phyloP scores from a whole-genome alignment of 2,888 invertebrate genomes.

The Chironomus riparius region DNA sequence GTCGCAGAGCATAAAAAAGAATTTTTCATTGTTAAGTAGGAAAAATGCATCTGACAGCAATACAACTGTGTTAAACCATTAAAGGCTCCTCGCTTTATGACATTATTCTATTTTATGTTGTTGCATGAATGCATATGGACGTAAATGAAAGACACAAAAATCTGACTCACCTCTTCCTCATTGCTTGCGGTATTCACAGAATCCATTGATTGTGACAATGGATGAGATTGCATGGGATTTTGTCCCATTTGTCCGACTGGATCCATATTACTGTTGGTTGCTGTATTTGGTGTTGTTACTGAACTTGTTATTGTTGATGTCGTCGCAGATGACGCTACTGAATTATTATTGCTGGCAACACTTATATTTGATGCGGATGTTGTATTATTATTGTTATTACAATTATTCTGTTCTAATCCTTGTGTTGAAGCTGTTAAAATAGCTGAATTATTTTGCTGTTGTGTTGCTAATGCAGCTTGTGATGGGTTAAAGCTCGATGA shows the following conservation, averaged over 20 bases:
- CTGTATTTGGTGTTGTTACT: conserved; percentile 27
- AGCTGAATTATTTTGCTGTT: no score
- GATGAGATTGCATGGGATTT: conserved; percentile 61
- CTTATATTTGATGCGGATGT: conserved; percentile 31
- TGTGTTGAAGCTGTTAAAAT: background rate
- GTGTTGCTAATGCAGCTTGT: background rate
- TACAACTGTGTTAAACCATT: conserved; percentile 36
- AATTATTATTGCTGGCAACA: conserved; percentile 25
- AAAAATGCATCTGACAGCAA: conserved; percentile 30
- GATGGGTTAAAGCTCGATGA: conserved; percentile 20
- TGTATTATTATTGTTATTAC: background rate
- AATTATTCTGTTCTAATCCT: background rate
- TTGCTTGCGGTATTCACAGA: conserved; percentile 91
- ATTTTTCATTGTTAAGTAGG: background rate
- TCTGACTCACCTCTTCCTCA: conserved; percentile 86
- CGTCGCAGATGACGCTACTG: conserved; percentile 29
- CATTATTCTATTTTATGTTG: no score
- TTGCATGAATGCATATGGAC: no score
- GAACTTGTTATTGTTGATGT: conserved; percentile 30
- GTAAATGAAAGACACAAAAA: conserved; percentile 29
- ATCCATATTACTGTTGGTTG: conserved; percentile 38
- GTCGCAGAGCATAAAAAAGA: background rate
- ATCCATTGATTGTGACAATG: conserved; percentile 94
- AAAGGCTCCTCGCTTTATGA: background rate
- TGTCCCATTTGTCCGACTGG: conserved; percentile 36